These are phyloP conservation scores for Stictocephala bisonia DNA, from an alignment of 2,888 invertebrate genomes.

Conservation along the genomic window DNA sequence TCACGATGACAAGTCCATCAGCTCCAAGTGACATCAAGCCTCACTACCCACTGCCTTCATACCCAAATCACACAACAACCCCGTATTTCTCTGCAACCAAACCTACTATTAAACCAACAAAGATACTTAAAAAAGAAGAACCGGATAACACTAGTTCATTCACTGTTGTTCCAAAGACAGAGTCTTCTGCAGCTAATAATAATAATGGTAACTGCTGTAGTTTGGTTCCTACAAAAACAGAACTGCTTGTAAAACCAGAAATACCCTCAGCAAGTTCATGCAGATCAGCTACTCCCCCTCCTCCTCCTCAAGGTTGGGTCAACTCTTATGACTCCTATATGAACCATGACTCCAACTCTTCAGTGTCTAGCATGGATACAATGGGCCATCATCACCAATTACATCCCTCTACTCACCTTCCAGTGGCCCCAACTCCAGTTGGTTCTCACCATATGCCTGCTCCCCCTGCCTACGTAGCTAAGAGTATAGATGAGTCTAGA, in stretches of 20 bases:
- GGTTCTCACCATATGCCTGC: constrained; percentile 63
- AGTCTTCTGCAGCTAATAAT: constrained; percentile 59
- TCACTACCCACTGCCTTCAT: constrained; percentile 62
- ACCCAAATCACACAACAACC: constrained; percentile 51
- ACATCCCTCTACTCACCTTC: constrained; percentile 67
- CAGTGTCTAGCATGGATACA: constrained; percentile 76
- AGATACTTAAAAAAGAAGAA: constrained; percentile 64
- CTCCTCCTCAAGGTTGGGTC: constrained; percentile 48
- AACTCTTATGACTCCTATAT: constrained; percentile 64
- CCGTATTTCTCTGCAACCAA: constrained; percentile 59
- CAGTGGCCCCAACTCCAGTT: constrained; percentile 63
- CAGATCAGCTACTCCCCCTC: constrained; percentile 50
- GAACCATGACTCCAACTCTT: constrained; percentile 78
- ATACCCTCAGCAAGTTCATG: constrained; percentile 45
- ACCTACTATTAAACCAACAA: constrained; percentile 68
- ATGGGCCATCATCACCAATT: constrained; percentile 64
- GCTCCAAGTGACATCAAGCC: constrained; percentile 65
- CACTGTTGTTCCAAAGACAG: constrained; percentile 75
- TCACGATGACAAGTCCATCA: constrained; percentile 36
- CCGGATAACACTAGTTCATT: constrained; percentile 47
- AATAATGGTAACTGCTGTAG: constrained; percentile 34
- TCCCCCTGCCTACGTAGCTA: constrained; percentile 67
- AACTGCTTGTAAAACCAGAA: constrained; percentile 53
- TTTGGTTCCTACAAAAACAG: constrained; percentile 43
- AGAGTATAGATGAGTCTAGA: constrained; percentile 29